These are phyloP conservation scores for Carettochelys insculpta DNA, from an alignment of 2,113 vertebrate genomes.

Conservation along the genomic window DNA sequence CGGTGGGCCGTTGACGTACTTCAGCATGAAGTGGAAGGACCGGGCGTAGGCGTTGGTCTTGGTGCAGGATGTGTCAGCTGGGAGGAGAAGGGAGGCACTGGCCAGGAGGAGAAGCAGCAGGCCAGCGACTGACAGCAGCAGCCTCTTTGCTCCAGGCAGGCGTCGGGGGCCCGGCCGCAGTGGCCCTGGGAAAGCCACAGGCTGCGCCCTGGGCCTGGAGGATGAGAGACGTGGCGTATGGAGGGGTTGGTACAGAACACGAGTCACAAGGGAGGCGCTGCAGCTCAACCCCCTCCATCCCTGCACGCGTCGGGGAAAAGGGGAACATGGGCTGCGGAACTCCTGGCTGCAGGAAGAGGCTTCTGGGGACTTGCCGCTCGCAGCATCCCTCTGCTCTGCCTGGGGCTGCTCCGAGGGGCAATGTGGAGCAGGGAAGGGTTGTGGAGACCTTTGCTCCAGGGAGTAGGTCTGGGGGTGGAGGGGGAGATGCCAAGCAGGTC, in stretches of 20 bases:
- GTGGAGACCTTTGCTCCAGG: not conserved
- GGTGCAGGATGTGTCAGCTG: slow-evolving; percentile 48
- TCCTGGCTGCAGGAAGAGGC: not conserved
- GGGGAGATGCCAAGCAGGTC: no score
- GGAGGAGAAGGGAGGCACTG: slow-evolving; percentile 28
- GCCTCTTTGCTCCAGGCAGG: not conserved
- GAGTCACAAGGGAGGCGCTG: not conserved
- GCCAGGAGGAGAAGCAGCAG: slow-evolving; percentile 74
- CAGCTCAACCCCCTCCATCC: not conserved
- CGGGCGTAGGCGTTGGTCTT: slow-evolving; percentile 42
- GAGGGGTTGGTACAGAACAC: no score
- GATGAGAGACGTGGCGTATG: not conserved
- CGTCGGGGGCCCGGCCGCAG: not conserved
- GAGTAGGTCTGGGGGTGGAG: not conserved
- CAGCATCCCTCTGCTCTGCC: not conserved
- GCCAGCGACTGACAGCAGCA: slow-evolving; percentile 33
- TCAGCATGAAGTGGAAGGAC: slow-evolving; percentile 77
- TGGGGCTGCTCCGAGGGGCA: not conserved
- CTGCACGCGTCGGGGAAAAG: not conserved
- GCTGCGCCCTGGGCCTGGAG: not conserved
- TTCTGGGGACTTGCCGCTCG: not conserved
- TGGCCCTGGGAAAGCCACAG: not conserved
- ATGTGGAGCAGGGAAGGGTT: not conserved
- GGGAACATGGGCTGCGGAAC: not conserved
- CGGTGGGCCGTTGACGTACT: slow-evolving; percentile 84